Evolutionary conservation across 2,113 vertebrate genomes (phyloP).

Genomic region (Eulemur rufifrons): DNA sequence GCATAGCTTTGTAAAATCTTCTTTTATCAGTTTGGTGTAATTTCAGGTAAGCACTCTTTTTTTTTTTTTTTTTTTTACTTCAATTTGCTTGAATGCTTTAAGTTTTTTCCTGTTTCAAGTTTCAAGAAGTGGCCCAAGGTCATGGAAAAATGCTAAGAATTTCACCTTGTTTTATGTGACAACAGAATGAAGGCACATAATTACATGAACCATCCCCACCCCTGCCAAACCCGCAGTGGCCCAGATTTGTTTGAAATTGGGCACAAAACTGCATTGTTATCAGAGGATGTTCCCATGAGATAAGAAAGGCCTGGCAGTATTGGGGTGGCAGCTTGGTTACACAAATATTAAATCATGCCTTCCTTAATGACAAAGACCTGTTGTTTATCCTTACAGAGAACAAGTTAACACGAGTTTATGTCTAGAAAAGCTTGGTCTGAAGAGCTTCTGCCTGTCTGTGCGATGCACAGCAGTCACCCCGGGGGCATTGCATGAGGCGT

Average conservation of each 20-base stretch:
- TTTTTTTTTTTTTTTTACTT: conserved; percentile 36
- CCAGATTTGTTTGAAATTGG: conserved; percentile 75
- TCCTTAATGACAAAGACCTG: conserved; percentile 50
- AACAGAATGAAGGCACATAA: conserved; percentile 63
- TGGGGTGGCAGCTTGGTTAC: conserved; percentile 55
- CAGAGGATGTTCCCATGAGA: conserved; percentile 64
- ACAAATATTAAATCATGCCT: conserved; percentile 63
- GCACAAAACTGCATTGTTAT: conserved; percentile 70
- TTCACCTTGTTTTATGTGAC: conserved; percentile 66
- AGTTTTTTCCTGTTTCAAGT: conserved; percentile 55
- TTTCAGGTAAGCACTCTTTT: conserved; percentile 43
- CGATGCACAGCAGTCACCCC: not conserved
- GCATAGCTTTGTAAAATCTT: conserved; percentile 6
- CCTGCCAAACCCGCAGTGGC: conserved; percentile 46
- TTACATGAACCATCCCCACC: conserved; percentile 45
- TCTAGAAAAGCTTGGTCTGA: conserved; percentile 10
- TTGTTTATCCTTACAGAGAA: conserved; percentile 31
- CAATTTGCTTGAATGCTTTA: conserved; percentile 25
- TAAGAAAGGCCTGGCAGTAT: conserved; percentile 60
- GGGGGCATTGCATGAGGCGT: not conserved
- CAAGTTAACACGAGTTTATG: conserved; percentile 38
- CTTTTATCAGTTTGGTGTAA: conserved; percentile 40
- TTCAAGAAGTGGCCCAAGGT: conserved; percentile 55
- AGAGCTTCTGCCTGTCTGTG: not conserved
- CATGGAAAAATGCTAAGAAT: conserved; percentile 74